Evolutionary conservation across 2,797 vertebrate species (phyloP), one percentile per base, ranked within the genome.

Genomic region (Falco novaeseelandiae): DNA sequence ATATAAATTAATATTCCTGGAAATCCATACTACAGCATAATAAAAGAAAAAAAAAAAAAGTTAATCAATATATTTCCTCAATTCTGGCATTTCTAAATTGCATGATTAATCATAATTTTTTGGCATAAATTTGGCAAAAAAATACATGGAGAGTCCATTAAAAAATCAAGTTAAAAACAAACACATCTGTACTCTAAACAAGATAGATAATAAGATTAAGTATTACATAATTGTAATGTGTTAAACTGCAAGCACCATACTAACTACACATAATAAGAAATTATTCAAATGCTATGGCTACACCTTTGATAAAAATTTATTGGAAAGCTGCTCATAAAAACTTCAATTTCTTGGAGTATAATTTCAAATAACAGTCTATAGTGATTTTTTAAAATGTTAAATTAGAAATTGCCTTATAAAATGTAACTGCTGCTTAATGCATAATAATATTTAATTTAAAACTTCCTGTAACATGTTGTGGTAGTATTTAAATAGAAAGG

Each of bases 381-480:
- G 70, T 93, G 42, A 89, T 89, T 96, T 89, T 90, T 92, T 30
- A 3, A 97, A 93, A 95, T 48, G 34, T 86, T 89, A 74, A 91
- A 89, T 89, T 94, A 94, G 61, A 96, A 96, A 97, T 89, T 88
- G 66, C 84, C 65, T 83, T 95, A 34, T 96, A 96, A 95, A 97
- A 94, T 95, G 13, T 96, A 96, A 95, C 40, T 83, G 34, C 89
- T 94, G 18, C 27, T 88, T 96, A 96, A 91, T 88, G 51, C 51
- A 79, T 90, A 96, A 95, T 90, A 93, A 67, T 84, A 91, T 96
- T 97, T 96, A 21, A 91, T 93, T 96, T 95, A 78, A 95, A 95
- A 62, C 79, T 96, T 92, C 74, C 30, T 79, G 36, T 77, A 69
- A 84, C 18, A 44, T 44, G 25, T 85, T 89, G 36, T 88, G 40